Evolutionary conservation across 37 sponge, comb jelly and placozoan genomes (phyloP).

Genomic region (Mnemiopsis leidyi): DNA sequence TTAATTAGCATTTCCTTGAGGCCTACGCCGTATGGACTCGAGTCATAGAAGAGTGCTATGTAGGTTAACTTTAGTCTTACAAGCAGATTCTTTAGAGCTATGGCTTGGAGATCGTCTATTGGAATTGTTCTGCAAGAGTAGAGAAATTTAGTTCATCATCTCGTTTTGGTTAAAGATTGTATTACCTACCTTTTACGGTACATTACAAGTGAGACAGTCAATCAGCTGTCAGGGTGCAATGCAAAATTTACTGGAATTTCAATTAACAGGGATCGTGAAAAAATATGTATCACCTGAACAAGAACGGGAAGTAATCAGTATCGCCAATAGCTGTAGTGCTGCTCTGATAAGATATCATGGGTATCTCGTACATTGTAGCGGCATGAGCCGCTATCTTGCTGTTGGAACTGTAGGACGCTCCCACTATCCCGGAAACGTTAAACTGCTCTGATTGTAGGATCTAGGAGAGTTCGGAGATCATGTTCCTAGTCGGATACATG

Average conservation of each 20-base stretch:
- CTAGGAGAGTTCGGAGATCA: no score
- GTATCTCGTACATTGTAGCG: not conserved
- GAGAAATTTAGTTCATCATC: no score
- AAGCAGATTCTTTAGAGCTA: conserved; percentile 30
- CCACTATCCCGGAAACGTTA: not conserved
- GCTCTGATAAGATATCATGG: conserved; percentile 62
- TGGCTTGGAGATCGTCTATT: conserved; percentile 38
- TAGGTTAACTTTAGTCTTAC: conserved; percentile 2
- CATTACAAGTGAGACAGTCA: no score
- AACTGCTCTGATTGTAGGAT: not conserved
- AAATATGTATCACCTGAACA: conserved; percentile 62
- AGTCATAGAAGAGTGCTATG: conserved; percentile 54
- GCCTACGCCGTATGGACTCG: not conserved
- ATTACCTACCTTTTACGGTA: no score
- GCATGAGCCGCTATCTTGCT: conserved; percentile 20
- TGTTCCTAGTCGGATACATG: no score
- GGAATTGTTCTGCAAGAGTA: conserved; percentile 49
- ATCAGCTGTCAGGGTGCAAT: no score
- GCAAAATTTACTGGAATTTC: no score
- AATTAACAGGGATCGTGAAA: no score
- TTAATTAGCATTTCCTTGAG: conserved; percentile 8
- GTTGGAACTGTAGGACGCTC: conserved; percentile 56
- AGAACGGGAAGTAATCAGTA: conserved; percentile 5
- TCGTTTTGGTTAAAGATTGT: no score
- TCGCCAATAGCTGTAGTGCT: conserved; percentile 22